These are phyloP conservation scores for Pelmatolapia mariae DNA, from an alignment of 2,113 vertebrate species.

Conservation along the genomic window DNA sequence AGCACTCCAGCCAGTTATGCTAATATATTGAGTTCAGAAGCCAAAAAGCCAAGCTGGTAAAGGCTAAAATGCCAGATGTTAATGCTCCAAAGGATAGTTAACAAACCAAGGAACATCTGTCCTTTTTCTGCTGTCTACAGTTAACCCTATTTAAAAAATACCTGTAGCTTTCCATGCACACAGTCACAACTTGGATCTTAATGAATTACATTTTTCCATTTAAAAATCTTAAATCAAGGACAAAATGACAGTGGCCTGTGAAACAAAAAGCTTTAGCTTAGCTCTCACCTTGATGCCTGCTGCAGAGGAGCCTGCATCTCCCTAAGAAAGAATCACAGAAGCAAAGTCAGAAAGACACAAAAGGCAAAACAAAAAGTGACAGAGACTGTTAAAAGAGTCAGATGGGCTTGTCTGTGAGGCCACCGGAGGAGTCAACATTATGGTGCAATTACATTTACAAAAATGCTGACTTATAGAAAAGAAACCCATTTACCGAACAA, in stretches of 20 bases:
- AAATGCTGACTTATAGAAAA: not conserved
- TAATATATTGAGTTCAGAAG: not conserved
- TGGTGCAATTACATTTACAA: not conserved
- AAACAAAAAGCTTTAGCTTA: not conserved
- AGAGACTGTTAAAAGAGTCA: not conserved
- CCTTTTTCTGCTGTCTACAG: not conserved
- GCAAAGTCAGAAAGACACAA: not conserved
- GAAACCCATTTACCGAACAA: not conserved
- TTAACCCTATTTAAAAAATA: not conserved
- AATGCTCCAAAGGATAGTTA: not conserved
- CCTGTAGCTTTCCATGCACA: not conserved
- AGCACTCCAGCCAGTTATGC: not conserved
- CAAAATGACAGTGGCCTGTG: not conserved
- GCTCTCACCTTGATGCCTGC: slow-evolving; percentile 92
- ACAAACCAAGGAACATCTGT: not conserved
- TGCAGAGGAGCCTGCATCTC: slow-evolving; percentile 94
- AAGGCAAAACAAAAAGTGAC: not conserved
- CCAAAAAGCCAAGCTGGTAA: not conserved
- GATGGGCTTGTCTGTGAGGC: not conserved
- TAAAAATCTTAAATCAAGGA: not conserved
- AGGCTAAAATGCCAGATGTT: not conserved
- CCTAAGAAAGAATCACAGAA: slow-evolving; percentile 63
- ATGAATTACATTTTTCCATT: not conserved
- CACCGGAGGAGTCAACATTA: not conserved
- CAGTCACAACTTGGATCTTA: not conserved